Base-by-base conservation (phyloP, 1,140 invertebrate genomes). In the Drosophila mojavensis region DNA sequence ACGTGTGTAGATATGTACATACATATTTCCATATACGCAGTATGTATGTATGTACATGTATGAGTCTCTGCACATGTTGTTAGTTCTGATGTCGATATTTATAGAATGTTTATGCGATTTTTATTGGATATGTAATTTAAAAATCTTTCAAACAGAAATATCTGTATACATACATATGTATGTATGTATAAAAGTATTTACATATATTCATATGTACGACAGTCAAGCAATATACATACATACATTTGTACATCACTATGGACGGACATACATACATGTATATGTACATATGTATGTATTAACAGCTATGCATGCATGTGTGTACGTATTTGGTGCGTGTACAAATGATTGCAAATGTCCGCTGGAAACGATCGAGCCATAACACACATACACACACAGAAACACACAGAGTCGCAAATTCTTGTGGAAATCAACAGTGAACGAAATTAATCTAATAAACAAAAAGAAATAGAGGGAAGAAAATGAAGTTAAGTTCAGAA, bases 91-190 rank as follows among this genome's bases (percentile, higher is more conserved):
- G 72, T 58, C 61, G 63, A 73, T 81, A 76, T 75, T 71, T 63
- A 67, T 70, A 75, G 71, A 78, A 66, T 60, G 51, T 74, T 69
- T 59, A 64, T 64, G 41, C 68, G 69, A 79, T 64, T 72, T 72
- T 63, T 79, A 78, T 79, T 67, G 63, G 67, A 63, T 60, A 66
- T 67, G 55, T 50, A 75, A 75, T 70, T 63, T 33, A 53, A 71
- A 79, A 77, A 60, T 59, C 43, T 64, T 68, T 48, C 24, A 75
- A 61, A 71, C 45, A 26, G 17, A 47, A 26, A 54, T 56, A 62
- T 79, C 3, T 28, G 5, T 28, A 17, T 17, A 24, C 20, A 53
- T 24, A 24, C 20, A 24, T 24, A 24, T 3, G 2, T 20, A 20
- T 20, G 1, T 20, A 20, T 20, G 20, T 20, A 20, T n/a, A n/a